These are phyloP conservation scores for Chiloscyllium punctatum DNA, from an alignment of 2,797 vertebrate genomes.

Conservation along the genomic window DNA sequence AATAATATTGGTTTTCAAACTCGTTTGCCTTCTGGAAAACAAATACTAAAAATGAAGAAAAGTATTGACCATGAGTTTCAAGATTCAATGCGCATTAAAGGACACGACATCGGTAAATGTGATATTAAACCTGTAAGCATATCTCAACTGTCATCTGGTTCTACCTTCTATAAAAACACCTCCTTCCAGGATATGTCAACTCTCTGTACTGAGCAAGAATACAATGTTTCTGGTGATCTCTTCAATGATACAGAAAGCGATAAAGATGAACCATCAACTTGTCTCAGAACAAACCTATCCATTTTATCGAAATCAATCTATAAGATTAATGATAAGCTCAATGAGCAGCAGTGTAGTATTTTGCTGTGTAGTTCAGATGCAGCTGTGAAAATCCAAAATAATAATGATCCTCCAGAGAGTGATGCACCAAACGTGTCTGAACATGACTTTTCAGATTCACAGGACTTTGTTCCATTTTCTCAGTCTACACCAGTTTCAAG, in stretches of 20 bases:
- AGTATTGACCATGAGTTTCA: background rate
- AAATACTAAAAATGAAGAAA: background rate
- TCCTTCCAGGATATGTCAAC: slow-evolving; percentile 1
- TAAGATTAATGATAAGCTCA: background rate
- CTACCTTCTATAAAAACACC: background rate
- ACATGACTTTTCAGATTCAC: slow-evolving; percentile 41
- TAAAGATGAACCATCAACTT: slow-evolving; percentile 13
- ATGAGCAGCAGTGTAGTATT: background rate
- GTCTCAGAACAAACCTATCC: background rate
- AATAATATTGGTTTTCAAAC: background rate
- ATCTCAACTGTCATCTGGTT: no score
- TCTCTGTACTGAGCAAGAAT: slow-evolving; percentile 40
- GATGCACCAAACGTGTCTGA: background rate
- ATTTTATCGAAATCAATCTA: background rate
- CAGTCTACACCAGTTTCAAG: slow-evolving; percentile 60
- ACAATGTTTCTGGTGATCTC: slow-evolving; percentile 63
- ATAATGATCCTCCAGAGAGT: slow-evolving; percentile 12
- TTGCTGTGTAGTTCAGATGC: background rate
- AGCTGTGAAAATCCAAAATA: background rate
- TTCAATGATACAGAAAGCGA: slow-evolving; percentile 51
- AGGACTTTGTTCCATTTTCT: slow-evolving; percentile 56
- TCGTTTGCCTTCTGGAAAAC: background rate
- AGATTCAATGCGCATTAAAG: background rate
- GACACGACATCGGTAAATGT: background rate
- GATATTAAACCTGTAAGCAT: background rate